Conservation (phyloP, 2,888 invertebrate species). For the Trypoxylon attenuatum region DNA sequence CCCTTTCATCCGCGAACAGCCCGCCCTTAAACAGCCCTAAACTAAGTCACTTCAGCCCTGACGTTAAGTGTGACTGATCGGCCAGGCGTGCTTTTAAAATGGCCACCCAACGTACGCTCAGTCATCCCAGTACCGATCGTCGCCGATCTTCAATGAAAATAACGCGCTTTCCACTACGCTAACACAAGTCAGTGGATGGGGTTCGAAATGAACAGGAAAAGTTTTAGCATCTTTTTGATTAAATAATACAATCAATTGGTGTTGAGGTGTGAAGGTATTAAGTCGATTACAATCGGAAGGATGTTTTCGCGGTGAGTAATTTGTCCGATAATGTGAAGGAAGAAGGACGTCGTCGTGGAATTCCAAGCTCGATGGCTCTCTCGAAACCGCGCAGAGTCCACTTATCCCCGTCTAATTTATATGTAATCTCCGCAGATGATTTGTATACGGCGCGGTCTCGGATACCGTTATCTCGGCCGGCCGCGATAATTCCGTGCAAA, state of each 20-base stretch:
- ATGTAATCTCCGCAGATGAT: conserved; percentile 49
- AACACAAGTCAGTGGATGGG: no score
- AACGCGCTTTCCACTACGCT: no score
- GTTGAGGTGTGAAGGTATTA: background rate
- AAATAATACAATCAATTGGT: no score
- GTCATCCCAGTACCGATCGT: conserved; percentile 18
- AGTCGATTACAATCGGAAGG: background rate
- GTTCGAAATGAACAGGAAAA: no score
- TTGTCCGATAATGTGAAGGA: conserved; percentile 18
- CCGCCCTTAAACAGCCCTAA: conserved; percentile 68
- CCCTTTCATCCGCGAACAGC: conserved; percentile 56
- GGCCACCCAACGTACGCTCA: conserved; percentile 49
- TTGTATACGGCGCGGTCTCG: conserved; percentile 33
- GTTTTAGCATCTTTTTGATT: no score
- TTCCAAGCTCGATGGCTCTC: conserved; percentile 18
- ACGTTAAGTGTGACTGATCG: conserved; percentile 71
- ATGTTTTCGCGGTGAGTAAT: background rate
- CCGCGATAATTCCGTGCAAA: conserved; percentile 71
- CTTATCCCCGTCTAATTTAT: conserved; percentile 41
- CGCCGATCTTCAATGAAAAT: no score
- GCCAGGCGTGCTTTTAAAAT: conserved; percentile 59
- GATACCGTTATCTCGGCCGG: conserved; percentile 57
- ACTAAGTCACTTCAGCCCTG: conserved; percentile 66
- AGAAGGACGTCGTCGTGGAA: conserved; percentile 28
- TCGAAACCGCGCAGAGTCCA: conserved; percentile 12